Percentiles rank a stretch among this genome's conserved stretches.
These are phyloP conservation scores for Coracopsis vasa DNA, from an alignment of 2,113 vertebrate genomes.

Conservation along the genomic window DNA sequence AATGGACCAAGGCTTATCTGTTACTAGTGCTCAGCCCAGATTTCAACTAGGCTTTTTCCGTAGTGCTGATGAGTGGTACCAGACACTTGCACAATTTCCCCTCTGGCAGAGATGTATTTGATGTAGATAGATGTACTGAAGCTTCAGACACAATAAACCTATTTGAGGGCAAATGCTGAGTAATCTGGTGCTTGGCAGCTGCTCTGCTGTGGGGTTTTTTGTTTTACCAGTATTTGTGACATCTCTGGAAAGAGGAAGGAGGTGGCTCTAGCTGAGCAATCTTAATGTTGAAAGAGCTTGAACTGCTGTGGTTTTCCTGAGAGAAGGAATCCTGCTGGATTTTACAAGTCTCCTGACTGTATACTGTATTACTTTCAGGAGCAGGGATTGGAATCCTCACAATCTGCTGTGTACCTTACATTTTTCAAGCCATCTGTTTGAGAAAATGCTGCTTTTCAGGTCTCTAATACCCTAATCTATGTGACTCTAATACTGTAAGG, in stretches of 20 bases:
- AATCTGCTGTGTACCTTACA: accelerated
- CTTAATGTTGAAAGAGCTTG: neutral
- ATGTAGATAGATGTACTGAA: neutral
- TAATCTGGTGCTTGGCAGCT: slow-evolving; percentile 58
- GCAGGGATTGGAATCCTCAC: neutral
- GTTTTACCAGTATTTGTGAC: slow-evolving; percentile 33
- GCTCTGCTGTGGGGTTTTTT: slow-evolving; percentile 31
- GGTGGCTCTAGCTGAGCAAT: neutral
- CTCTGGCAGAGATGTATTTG: neutral
- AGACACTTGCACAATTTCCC: slow-evolving; percentile 42
- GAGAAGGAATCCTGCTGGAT: neutral
- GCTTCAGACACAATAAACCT: slow-evolving; percentile 25
- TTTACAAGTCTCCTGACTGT: neutral
- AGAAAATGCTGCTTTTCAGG: neutral
- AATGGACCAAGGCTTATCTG: neutral
- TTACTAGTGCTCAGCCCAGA: neutral
- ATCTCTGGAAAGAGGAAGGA: slow-evolving; percentile 42
- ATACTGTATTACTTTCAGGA: neutral
- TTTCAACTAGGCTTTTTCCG: neutral
- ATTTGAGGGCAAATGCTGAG: slow-evolving; percentile 31
- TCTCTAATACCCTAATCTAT: neutral
- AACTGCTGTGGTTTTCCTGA: neutral
- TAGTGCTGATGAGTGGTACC: neutral
- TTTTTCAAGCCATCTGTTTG: neutral
- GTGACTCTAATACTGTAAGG: neutral